Evolutionary conservation across 1,140 invertebrate species (phyloP).

Genomic region (Caenorhabditis briggsae): DNA sequence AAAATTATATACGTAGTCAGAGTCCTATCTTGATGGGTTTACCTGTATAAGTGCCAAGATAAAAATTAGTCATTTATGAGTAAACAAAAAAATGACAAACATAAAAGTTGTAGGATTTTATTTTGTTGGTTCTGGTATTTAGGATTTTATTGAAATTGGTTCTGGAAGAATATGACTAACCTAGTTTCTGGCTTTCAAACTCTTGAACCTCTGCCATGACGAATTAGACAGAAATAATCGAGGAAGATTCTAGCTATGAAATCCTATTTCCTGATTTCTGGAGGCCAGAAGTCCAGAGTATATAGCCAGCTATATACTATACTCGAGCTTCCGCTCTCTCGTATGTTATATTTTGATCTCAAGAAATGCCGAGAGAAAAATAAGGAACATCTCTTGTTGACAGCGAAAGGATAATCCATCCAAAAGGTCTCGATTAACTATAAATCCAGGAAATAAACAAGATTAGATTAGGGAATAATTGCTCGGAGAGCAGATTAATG

Average conservation of each 20-base stretch:
- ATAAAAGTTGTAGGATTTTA: not conserved
- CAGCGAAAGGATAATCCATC: slow-evolving; percentile 1
- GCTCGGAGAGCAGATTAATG: not conserved
- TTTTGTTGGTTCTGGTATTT: not conserved
- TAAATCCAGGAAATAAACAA: slow-evolving; percentile 19
- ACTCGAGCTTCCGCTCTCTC: not conserved
- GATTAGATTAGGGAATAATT: not conserved
- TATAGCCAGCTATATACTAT: not conserved
- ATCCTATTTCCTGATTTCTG: not conserved
- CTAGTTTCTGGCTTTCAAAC: not conserved
- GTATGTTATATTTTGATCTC: not conserved
- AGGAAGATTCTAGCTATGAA: not conserved
- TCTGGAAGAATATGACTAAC: not conserved
- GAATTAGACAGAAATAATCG: no score
- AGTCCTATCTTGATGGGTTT: not conserved
- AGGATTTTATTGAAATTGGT: not conserved
- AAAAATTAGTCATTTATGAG: not conserved
- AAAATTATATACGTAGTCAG: not conserved
- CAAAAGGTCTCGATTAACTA: slow-evolving; percentile 10
- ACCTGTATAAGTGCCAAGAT: not conserved
- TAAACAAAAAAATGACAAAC: not conserved
- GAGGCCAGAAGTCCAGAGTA: not conserved
- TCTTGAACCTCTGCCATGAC: not conserved
- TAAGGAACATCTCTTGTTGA: not conserved
- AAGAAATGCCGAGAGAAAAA: not conserved